phyloP scores from a whole-genome alignment of 2,797 vertebrate genomes.

The Mormyrops boulengeri region DNA sequence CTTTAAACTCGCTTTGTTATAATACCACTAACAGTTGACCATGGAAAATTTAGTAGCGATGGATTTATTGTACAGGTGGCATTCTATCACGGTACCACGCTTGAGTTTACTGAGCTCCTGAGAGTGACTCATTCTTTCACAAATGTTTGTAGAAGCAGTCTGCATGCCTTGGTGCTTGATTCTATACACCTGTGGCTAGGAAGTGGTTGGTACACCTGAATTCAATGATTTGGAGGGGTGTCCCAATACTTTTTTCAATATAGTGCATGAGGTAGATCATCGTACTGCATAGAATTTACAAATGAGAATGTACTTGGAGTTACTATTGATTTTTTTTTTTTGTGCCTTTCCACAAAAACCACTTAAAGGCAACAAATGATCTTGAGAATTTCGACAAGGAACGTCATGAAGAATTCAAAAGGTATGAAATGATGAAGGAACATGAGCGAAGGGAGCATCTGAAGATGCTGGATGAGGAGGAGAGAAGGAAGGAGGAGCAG shows the following conservation, averaged over 20 bases:
- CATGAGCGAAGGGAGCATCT: conserved; percentile 87
- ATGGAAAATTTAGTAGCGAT: not conserved
- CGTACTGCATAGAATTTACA: not conserved
- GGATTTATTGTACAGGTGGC: not conserved
- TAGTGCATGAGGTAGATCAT: not conserved
- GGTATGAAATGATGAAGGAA: conserved; percentile 96
- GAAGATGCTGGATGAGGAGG: conserved; percentile 83
- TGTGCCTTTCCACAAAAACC: not conserved
- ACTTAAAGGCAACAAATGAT: conserved; percentile 79
- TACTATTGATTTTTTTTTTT: not conserved
- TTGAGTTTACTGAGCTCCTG: not conserved
- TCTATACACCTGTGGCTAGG: not conserved
- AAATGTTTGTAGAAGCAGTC: not conserved
- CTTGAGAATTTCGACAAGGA: conserved; percentile 93
- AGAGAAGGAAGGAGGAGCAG: conserved; percentile 77
- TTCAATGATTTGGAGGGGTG: not conserved
- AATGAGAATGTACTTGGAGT: not conserved
- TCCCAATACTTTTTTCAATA: not conserved
- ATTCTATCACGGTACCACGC: not conserved
- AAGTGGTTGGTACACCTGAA: not conserved
- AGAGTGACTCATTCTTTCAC: not conserved
- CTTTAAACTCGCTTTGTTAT: not conserved
- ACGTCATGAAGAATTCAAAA: conserved; percentile 92
- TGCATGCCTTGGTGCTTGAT: not conserved
- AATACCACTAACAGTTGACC: not conserved